Evolutionary conservation across 2,113 vertebrate genomes (phyloP).

Genomic region (Condylura cristata): DNA sequence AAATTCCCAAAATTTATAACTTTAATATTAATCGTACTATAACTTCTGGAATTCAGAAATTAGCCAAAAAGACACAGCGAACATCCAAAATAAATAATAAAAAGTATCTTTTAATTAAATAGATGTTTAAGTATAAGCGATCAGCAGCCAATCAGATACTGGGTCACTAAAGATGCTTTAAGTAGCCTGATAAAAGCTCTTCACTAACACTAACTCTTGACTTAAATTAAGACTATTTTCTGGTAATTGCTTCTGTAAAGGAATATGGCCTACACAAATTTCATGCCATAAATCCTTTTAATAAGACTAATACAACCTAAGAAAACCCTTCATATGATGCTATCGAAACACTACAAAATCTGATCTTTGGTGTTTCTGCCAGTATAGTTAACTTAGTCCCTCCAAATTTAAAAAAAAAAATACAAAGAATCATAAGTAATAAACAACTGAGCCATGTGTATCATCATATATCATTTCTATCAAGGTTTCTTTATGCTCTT

Average conservation of each 20-base stretch:
- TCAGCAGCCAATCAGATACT: constrained; percentile 51
- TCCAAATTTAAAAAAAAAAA: constrained; percentile 50
- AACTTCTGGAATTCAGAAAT: constrained; percentile 38
- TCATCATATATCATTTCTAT: constrained; percentile 36
- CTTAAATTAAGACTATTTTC: constrained; percentile 59
- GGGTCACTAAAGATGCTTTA: constrained; percentile 59
- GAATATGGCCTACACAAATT: neutral
- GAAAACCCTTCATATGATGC: neutral
- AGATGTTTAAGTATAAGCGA: constrained; percentile 50
- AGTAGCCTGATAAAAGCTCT: constrained; percentile 26
- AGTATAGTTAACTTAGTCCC: neutral
- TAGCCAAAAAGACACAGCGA: constrained; percentile 26
- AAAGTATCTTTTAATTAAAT: constrained; percentile 35
- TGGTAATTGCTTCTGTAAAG: constrained; percentile 40
- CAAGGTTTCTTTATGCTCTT: constrained; percentile 20
- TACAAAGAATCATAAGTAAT: constrained; percentile 1
- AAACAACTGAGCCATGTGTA: constrained; percentile 6
- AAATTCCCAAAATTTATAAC: constrained; percentile 23
- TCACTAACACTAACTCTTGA: constrained; percentile 36
- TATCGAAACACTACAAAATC: constrained; percentile 29
- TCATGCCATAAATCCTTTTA: constrained; percentile 48
- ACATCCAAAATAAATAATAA: neutral
- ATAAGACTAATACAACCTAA: constrained; percentile 50
- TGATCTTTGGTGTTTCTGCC: neutral
- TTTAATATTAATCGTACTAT: neutral